phyloP scores from a whole-genome alignment of 2,888 invertebrate species.

The Acanthosoma haemorrhoidale region DNA sequence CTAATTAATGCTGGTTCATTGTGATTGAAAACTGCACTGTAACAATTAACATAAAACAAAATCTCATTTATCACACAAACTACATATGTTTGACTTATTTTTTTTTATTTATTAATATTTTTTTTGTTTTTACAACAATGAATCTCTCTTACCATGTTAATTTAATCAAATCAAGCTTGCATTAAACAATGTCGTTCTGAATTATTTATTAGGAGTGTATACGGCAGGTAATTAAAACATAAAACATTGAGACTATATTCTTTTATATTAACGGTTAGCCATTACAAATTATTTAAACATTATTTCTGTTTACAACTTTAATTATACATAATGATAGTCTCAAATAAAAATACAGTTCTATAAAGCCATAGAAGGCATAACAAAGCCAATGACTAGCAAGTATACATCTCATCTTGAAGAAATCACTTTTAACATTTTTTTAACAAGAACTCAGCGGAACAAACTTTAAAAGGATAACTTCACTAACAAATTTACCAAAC shows the following conservation, averaged over 20 bases:
- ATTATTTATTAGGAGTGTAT: neutral
- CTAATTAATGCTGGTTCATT: neutral
- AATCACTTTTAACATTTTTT: too few relatives aligned
- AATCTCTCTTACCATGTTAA: neutral
- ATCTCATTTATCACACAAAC: conserved; percentile 5
- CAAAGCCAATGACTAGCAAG: conserved; percentile 12
- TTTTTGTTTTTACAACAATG: neutral
- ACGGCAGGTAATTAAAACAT: neutral
- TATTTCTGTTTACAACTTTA: neutral
- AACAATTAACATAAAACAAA: neutral
- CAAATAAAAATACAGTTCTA: neutral
- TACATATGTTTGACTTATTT: neutral
- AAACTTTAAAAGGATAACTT: too few relatives aligned
- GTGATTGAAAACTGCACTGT: neutral
- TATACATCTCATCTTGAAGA: too few relatives aligned
- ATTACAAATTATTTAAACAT: neutral
- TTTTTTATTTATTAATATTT: neutral
- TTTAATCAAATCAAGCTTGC: neutral
- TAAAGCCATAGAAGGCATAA: conserved; percentile 8
- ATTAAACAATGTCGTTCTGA: neutral
- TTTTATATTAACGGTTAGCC: neutral
- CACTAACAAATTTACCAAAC: too few relatives aligned
- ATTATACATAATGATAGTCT: neutral
- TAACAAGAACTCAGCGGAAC: too few relatives aligned
- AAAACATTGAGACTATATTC: neutral